These are phyloP conservation scores for Allacma fusca DNA, from an alignment of 2,888 invertebrate species.

Conservation along the genomic window DNA sequence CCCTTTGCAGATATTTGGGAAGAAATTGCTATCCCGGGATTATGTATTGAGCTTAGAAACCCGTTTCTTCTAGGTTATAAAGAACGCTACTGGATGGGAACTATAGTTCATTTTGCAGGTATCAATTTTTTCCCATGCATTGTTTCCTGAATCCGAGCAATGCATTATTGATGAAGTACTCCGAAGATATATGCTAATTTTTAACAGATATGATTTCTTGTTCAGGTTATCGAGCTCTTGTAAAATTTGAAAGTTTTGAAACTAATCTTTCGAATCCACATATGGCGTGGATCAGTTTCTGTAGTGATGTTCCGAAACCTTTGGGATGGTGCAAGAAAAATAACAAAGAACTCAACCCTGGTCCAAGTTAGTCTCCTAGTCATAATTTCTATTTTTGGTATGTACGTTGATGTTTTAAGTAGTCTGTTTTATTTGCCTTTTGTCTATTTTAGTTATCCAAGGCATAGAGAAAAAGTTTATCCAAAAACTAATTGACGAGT, in stretches of 20 bases:
- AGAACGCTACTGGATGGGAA: constrained; percentile 9
- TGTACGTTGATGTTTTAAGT: not conserved
- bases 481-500: not conserved
- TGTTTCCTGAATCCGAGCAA: no score
- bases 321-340: constrained; percentile 49
- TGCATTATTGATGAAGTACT: no score
- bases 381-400: not conserved
- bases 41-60: not conserved
- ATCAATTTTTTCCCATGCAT: no score
- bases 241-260: constrained; percentile 49
- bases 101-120: constrained; percentile 2
- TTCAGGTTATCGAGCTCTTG: constrained; percentile 55
- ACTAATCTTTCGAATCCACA: not conserved
- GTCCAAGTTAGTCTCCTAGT: constrained; percentile 21
- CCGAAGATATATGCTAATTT: no score
- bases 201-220: constrained; percentile 4
- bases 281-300: constrained; percentile 53
- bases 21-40: not conserved
- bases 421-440: not conserved
- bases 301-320: constrained; percentile 50
- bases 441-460: not conserved
- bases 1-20: constrained; percentile 3
- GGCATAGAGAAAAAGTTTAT: not conserved
- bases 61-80: not conserved
- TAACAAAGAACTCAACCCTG: constrained; percentile 14